A percentile compares a stretch with the other conserved stretches of the same genome.
Conservation (phyloP, 1,140 invertebrate species). For the Drosophila mauritiana region DNA sequence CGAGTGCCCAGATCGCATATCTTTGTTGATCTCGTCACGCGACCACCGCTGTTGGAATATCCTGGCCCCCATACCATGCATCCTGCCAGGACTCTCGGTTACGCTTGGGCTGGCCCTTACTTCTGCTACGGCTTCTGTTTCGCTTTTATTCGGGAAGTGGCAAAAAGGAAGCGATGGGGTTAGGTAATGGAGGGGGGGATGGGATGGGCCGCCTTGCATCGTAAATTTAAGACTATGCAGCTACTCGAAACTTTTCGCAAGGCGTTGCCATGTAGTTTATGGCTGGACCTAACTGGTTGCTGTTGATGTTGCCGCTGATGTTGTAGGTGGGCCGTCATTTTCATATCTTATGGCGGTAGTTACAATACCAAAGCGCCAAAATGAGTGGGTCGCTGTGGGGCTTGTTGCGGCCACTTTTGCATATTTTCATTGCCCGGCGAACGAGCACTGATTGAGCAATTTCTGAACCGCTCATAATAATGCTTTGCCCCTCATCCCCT, state of each 20-base stretch:
- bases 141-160: conserved; percentile 40
- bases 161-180: not conserved
- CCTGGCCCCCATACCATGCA: conserved; percentile 37
- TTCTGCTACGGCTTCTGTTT: conserved; percentile 55
- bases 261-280: conserved; percentile 66
- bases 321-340: conserved; percentile 65
- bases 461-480: conserved; percentile 49
- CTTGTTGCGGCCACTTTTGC: conserved; percentile 40
- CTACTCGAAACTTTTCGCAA: conserved; percentile 69
- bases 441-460: conserved; percentile 60
- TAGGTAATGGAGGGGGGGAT: not conserved
- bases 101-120: conserved; percentile 61
- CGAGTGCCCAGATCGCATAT: not conserved
- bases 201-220: conserved; percentile 37
- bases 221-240: conserved; percentile 76
- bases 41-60: conserved; percentile 5
- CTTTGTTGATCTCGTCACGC: not conserved
- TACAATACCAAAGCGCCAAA: conserved; percentile 30
- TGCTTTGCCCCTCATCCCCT: conserved; percentile 3
- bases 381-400: not conserved
- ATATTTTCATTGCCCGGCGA: conserved; percentile 32
- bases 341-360: conserved; percentile 65
- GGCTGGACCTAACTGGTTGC: conserved; percentile 41
- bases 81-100: conserved; percentile 62
- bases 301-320: conserved; percentile 40